phyloP scores from a whole-genome alignment of 2,797 vertebrate species.

The Thalassophryne amazonica region DNA sequence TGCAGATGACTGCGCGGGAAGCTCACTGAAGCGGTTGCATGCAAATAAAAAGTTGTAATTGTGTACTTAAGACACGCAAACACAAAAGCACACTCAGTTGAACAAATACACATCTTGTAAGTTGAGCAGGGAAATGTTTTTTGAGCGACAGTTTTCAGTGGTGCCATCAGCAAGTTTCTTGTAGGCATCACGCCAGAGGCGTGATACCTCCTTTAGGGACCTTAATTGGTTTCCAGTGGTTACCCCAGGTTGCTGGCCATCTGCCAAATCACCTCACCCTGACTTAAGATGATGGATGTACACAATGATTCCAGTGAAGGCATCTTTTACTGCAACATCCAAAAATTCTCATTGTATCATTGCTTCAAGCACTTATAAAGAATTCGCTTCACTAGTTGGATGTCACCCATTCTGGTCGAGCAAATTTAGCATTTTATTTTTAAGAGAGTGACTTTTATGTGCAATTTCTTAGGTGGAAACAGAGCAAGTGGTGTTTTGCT shows the following conservation, averaged over 20 bases:
- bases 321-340: not conserved
- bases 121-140: not conserved
- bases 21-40: not conserved
- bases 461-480: not conserved
- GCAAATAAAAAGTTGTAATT: not conserved
- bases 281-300: slow-evolving; percentile 34
- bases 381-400: not conserved
- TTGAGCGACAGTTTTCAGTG: slow-evolving; percentile 37
- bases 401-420: no score
- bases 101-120: slow-evolving; percentile 14
- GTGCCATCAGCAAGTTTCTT: slow-evolving; percentile 53
- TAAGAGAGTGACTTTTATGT: not conserved
- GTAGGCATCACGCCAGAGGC: slow-evolving; percentile 58
- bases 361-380: not conserved
- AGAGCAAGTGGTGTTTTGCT: no score
- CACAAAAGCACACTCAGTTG: not conserved
- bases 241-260: slow-evolving; percentile 51
- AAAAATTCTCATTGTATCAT: not conserved
- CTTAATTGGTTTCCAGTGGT: slow-evolving; percentile 71
- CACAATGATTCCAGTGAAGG: slow-evolving; percentile 32
- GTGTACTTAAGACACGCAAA: slow-evolving; percentile 5
- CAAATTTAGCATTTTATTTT: no score
- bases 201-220: slow-evolving; percentile 60
- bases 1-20: slow-evolving; percentile 3
- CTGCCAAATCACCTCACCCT: slow-evolving; percentile 52